Evolutionary conservation across 2,888 invertebrate species (phyloP).

Genomic region (Peribatodes rhomboidaria): DNA sequence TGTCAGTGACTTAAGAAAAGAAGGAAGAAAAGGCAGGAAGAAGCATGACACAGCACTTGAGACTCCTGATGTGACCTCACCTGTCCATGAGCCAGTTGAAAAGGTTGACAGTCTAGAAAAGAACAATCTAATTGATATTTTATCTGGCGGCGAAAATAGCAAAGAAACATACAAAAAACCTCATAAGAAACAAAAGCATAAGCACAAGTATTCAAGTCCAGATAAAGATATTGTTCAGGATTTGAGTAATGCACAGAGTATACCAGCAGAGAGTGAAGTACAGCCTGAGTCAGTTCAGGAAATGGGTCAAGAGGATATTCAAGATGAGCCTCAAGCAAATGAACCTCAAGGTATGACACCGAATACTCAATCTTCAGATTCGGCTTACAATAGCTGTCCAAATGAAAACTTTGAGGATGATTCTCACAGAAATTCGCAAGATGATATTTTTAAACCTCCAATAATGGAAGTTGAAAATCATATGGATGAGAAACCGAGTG

Average conservation of each 20-base stretch:
- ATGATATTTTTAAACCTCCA: conserved; percentile 81
- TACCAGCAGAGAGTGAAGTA: conserved; percentile 44
- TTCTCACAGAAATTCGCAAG: conserved; percentile 69
- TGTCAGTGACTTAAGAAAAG: conserved; percentile 77
- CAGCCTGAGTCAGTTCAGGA: conserved; percentile 47
- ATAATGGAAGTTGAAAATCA: conserved; percentile 72
- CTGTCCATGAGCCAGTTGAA: conserved; percentile 48
- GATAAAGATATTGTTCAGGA: conserved; percentile 48
- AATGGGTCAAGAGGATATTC: conserved; percentile 55
- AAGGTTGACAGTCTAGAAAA: conserved; percentile 67
- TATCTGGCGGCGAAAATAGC: conserved; percentile 67
- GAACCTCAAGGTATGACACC: conserved; percentile 59
- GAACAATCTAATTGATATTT: conserved; percentile 71
- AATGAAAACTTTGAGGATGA: conserved; percentile 81
- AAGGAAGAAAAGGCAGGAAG: conserved; percentile 74
- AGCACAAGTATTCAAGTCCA: conserved; percentile 70
- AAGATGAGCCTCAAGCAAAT: conserved; percentile 57
- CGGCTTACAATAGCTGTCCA: conserved; percentile 80
- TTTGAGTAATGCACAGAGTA: conserved; percentile 46
- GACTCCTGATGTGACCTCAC: conserved; percentile 49
- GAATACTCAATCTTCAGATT: conserved; percentile 75
- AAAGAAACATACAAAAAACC: conserved; percentile 66
- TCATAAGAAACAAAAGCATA: conserved; percentile 70
- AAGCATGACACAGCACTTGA: conserved; percentile 65
- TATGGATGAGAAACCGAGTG: conserved; percentile 84